phyloP scores from a whole-genome alignment of 2,113 vertebrate genomes.

The Carlito syrichta region DNA sequence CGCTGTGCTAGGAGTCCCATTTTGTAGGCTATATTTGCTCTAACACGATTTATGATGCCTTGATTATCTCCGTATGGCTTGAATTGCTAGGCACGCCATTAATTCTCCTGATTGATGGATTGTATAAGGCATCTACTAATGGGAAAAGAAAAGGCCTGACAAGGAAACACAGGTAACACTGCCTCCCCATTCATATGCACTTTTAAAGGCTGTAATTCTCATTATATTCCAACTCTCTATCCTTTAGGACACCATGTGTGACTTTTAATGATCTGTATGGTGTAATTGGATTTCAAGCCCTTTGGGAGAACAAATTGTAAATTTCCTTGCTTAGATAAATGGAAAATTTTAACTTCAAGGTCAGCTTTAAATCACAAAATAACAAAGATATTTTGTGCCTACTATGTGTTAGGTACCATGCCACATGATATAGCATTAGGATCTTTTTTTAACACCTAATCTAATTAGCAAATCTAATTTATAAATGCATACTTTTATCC shows the following conservation, averaged over 20 bases:
- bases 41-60: conserved; percentile 49
- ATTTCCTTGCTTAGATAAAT: background rate
- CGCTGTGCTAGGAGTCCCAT: background rate
- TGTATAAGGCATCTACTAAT: background rate
- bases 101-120: conserved; percentile 60
- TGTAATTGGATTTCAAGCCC: conserved; percentile 50
- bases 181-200: background rate
- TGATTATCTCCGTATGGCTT: conserved; percentile 50
- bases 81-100: conserved; percentile 40
- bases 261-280: conserved; percentile 46
- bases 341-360: background rate
- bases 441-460: background rate
- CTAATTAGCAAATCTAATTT: background rate
- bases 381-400: background rate
- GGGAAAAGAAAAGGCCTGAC: background rate
- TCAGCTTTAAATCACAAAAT: conserved; percentile 18
- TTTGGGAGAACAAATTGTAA: conserved; percentile 10
- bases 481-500: background rate
- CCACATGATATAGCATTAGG: background rate
- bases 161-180: conserved; percentile 8
- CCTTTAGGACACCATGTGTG: conserved; percentile 36
- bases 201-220: conserved; percentile 23
- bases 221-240: conserved; percentile 13
- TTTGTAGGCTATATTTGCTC: conserved; percentile 47
- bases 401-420: background rate